Conservation (phyloP, 1,140 invertebrate genomes). For the Adelges cooleyi region DNA sequence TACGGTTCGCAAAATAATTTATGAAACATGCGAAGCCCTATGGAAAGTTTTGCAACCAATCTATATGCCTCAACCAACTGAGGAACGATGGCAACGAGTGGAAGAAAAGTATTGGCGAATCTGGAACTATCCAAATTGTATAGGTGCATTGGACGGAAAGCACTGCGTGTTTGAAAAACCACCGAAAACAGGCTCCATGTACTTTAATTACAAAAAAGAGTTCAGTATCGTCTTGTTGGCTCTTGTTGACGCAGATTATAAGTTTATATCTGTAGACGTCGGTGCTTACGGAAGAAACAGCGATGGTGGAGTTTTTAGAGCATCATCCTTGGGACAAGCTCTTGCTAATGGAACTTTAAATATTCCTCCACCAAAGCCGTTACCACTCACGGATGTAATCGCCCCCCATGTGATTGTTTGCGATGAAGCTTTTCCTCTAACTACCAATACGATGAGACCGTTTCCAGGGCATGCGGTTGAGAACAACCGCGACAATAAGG, state of each 20-base stretch:
- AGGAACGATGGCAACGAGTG: constrained; percentile 36
- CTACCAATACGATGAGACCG: constrained; percentile 34
- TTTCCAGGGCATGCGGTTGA: constrained; percentile 24
- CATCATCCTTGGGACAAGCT: constrained; percentile 30
- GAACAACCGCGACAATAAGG: constrained; percentile 29
- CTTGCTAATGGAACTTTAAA: not conserved
- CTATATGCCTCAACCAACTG: constrained; percentile 30
- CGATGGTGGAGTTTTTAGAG: constrained; percentile 38
- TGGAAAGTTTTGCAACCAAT: not conserved
- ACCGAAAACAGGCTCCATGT: constrained; percentile 33
- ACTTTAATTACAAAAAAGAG: constrained; percentile 30
- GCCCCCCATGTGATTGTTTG: constrained; percentile 34
- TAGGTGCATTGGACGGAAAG: constrained; percentile 39
- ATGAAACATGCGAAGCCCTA: not conserved
- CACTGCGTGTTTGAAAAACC: constrained; percentile 37
- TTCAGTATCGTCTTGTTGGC: constrained; percentile 32
- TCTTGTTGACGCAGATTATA: constrained; percentile 32
- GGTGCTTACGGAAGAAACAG: constrained; percentile 33
- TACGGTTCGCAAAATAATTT: too few species aligned
- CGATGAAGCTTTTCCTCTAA: constrained; percentile 39
- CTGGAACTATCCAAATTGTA: constrained; percentile 35
- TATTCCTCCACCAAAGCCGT: not conserved
- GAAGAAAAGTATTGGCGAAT: constrained; percentile 34
- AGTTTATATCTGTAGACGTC: constrained; percentile 32
- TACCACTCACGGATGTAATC: not conserved